Conservation (phyloP, 1,140 invertebrate genomes). For the Pinna nobilis region DNA sequence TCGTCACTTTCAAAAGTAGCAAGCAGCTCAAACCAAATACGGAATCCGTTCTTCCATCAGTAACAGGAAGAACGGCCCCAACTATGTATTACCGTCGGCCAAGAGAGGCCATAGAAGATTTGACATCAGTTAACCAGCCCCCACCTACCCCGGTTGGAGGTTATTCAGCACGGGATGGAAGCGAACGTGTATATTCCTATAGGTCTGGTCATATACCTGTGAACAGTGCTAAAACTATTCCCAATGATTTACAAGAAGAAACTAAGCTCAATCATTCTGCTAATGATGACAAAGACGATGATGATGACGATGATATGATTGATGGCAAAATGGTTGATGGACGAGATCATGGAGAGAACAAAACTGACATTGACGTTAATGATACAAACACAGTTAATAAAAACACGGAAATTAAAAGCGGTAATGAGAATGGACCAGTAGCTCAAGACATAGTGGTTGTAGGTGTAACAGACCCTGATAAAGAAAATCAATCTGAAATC, state of each 20-base stretch:
- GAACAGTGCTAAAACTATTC: too few relatives aligned
- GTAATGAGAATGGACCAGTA: background rate
- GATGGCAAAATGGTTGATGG: too few relatives aligned
- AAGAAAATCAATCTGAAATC: background rate
- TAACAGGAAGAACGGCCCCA: conserved; percentile 35
- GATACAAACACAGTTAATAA: background rate
- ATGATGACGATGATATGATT: background rate
- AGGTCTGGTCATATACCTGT: too few relatives aligned
- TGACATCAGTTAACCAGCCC: conserved; percentile 22
- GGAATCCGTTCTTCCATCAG: conserved; percentile 34
- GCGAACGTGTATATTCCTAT: conserved; percentile 22
- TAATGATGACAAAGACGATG: background rate
- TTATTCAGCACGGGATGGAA: conserved; percentile 27
- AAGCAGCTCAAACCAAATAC: background rate
- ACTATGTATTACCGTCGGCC: conserved; percentile 22
- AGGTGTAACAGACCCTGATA: background rate
- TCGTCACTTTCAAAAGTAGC: conserved; percentile 16
- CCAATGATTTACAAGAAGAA: too few relatives aligned
- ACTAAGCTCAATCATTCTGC: too few relatives aligned
- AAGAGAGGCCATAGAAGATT: conserved; percentile 17
- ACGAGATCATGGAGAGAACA: too few relatives aligned
- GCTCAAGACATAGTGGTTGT: conserved; percentile 9
- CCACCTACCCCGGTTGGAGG: conserved; percentile 38
- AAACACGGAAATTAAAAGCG: background rate
- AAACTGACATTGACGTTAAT: too few relatives aligned